Base-by-base conservation (phyloP, 2,113 vertebrate genomes). In the Chaetorhynchus papuensis region DNA sequence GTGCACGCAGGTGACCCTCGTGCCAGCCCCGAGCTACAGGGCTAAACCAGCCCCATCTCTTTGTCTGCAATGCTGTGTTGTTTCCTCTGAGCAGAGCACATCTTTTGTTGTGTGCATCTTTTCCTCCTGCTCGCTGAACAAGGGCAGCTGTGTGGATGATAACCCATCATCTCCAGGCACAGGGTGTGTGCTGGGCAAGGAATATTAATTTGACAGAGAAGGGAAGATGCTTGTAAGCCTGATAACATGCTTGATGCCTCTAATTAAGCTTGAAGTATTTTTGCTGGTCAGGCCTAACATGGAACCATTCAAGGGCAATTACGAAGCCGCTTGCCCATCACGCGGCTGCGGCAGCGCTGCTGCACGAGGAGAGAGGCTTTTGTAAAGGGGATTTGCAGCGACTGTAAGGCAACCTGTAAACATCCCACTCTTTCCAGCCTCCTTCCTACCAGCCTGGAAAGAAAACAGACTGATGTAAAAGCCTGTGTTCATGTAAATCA, bases 261-360 rank as follows among this genome's bases (percentile, higher is more conserved):
- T 96, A 89, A 94, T 94, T 94, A 78, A 0, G 7, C 72, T 33
- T 78, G 92, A 88, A 92, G 65, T 53, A 42, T 37, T 85, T 90
- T 89, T 28, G 8, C 52, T 94, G 92, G 60, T 59, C 90, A 79
- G 83, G 74, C 57, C 85, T 93, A 68, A 60, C 53, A 15, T 16
- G 76, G 85, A 78, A 80, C n/a, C 44, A 10, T 92, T 94, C 90
- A 96, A 90, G 94, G 85, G 80, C 72, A 71, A 89, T 93, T 94
- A 90, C 0, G 35, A 52, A 86, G 71, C 68, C 7, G 31, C 85
- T 79, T 41, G 49, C 70, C 83, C 47, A 13, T 79, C 74, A 24
- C 0, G 0, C 0, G 4, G 63, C 79, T 39, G 60, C 10, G 39
- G 7, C 37, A 15, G 44, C 3, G 0, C 57, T 31, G 27, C 39